phyloP scores from a whole-genome alignment of 1,140 invertebrate genomes.

The Pseudomyrmex flavicornis region DNA sequence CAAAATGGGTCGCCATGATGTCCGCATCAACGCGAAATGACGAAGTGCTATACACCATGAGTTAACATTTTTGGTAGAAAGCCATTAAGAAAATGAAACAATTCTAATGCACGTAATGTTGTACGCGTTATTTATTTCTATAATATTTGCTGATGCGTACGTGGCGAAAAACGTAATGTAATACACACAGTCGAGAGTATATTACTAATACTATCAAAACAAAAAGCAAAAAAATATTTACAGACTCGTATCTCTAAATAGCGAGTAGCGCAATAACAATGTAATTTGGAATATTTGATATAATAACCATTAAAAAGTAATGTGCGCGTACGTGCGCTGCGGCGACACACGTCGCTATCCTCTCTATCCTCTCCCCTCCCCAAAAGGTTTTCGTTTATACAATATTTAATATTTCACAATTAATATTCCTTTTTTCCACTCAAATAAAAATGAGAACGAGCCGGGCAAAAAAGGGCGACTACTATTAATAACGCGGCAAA shows the following conservation, averaged over 20 bases:
- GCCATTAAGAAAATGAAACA: constrained; percentile 34
- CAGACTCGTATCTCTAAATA: constrained; percentile 26
- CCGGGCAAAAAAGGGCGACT: constrained; percentile 55
- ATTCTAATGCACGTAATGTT: constrained; percentile 35
- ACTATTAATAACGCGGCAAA: constrained; percentile 84
- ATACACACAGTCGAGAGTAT: background rate
- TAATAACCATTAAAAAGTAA: constrained; percentile 51
- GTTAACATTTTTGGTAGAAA: constrained; percentile 41
- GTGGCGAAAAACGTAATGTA: background rate
- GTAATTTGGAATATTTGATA: constrained; percentile 47
- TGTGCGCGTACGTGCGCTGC: background rate
- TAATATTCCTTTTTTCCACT: constrained; percentile 45
- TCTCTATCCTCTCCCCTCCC: background rate
- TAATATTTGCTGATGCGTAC: constrained; percentile 23
- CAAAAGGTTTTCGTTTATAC: constrained; percentile 19
- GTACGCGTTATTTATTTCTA: constrained; percentile 45
- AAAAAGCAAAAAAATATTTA: background rate
- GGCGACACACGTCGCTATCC: constrained; percentile 28
- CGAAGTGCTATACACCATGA: constrained; percentile 31
- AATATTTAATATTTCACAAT: constrained; percentile 55
- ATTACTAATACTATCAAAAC: constrained; percentile 36
- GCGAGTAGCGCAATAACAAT: constrained; percentile 33
- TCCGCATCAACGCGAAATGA: constrained; percentile 65
- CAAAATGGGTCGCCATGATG: constrained; percentile 66
- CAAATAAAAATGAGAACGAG: constrained; percentile 39